Base-by-base conservation (phyloP, 2,113 vertebrate species). In the Cinclus mexicanus region DNA sequence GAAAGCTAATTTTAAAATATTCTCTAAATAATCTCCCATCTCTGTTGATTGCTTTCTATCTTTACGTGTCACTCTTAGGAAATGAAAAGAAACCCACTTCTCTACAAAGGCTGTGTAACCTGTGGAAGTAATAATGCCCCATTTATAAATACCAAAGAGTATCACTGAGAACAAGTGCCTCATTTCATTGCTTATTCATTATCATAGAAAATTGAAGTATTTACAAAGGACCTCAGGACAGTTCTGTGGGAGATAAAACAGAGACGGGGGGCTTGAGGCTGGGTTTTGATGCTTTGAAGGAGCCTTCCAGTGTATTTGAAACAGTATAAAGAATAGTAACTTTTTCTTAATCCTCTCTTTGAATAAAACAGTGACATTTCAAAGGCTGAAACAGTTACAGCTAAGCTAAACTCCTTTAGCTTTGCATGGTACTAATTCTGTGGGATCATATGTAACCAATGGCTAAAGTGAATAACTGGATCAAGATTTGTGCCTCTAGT, bases 321-420 rank as follows among this genome's bases (percentile, higher is more conserved):
- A 78, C 68, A 89, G 39, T 56, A 67, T 47, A 89, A 92, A 83
- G 83, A 75, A 86, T 37, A 87, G 83, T 83, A 92, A 96, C 77
- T 74, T 88, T 67, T 89, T 70, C 76, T 77, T 93, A 95, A 96
- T 92, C 83, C 83, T 81, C 37, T 52, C 59, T 88, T 80, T 92
- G 72, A 95, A 81, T 84, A 56, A 94, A 94, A 74, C 50, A 88
- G 47, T 88, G 88, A 39, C 31, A 47, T 90, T 95, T 90, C 95
- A 95, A 94, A 90, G 92, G 33, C 86, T 89, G 64, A 1, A 3
- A 47, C 63, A 83, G 59, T 94, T 94, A 60, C 90, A 96, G 92
- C 83, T 92, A 92, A 93, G 42, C 55, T 95, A 81, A 93, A 68
- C 29, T 56, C 50, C 80, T 93, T 94, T 87, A 91, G 80, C 55